Conservation (phyloP, 2,113 vertebrate species). For the Chaetops frenatus region DNA sequence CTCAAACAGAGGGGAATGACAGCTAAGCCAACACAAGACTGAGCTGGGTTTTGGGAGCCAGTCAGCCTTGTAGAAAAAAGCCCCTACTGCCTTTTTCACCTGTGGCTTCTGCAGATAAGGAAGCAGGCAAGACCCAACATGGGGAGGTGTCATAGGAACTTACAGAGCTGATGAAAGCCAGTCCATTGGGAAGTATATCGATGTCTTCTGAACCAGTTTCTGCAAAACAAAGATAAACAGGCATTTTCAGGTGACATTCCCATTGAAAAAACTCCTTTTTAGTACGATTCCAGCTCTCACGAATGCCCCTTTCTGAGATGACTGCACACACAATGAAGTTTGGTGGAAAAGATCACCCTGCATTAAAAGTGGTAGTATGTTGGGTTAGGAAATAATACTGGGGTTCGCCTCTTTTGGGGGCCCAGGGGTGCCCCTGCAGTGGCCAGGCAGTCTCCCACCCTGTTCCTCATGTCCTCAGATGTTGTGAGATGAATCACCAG, state of each 20-base stretch:
- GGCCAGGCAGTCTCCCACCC: not conserved
- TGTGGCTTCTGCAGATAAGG: not conserved
- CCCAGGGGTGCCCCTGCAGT: not conserved
- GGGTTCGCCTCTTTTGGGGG: not conserved
- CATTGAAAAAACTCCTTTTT: not conserved
- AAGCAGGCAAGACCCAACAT: not conserved
- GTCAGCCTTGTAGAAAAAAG: not conserved
- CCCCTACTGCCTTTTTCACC: not conserved
- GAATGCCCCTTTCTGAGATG: not conserved
- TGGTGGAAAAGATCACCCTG: accelerated
- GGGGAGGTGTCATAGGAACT: conserved; percentile 8
- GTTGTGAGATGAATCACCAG: accelerated
- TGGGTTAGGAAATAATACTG: accelerated
- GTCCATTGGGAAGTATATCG: conserved; percentile 74
- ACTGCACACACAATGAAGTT: accelerated
- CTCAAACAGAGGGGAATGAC: not conserved
- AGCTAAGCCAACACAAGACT: not conserved
- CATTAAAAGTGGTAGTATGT: not conserved
- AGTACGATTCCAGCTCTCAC: not conserved
- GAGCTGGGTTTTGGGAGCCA: not conserved
- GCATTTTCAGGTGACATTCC: not conserved
- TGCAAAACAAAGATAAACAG: conserved; percentile 47
- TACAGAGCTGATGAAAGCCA: conserved; percentile 78
- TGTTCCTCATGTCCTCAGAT: accelerated
- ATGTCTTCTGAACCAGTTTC: conserved; percentile 79